phyloP scores from a whole-genome alignment of 2,797 vertebrate species.

The Emys orbicularis region DNA sequence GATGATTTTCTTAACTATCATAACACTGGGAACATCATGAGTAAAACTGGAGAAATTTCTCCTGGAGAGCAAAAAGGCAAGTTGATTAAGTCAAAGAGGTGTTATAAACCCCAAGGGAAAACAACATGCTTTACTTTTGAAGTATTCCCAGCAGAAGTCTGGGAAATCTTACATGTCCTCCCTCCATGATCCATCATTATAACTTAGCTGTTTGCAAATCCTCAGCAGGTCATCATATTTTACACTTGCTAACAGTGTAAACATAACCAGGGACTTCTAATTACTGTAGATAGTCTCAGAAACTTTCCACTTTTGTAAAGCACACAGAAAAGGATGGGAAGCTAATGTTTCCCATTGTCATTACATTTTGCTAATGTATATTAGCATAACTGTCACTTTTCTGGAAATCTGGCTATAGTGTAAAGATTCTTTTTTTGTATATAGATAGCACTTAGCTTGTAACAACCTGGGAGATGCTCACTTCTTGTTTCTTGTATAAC shows the following conservation, averaged over 20 bases:
- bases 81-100: constrained; percentile 81
- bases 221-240: constrained; percentile 79
- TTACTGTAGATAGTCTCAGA: constrained; percentile 77
- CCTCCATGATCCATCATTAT: constrained; percentile 76
- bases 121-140: constrained; percentile 76
- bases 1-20: constrained; percentile 55
- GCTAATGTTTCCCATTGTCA: constrained; percentile 29
- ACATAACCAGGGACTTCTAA: constrained; percentile 78
- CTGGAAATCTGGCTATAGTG: constrained; percentile 46
- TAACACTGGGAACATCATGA: constrained; percentile 50
- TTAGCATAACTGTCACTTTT: constrained; percentile 70
- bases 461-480: constrained; percentile 51
- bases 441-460: constrained; percentile 25
- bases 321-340: constrained; percentile 55
- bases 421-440: constrained; percentile 64
- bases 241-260: constrained; percentile 80
- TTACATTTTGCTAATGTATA: constrained; percentile 52
- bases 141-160: constrained; percentile 79
- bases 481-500: constrained; percentile 57
- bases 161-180: constrained; percentile 74
- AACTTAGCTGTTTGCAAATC: constrained; percentile 77
- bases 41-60: constrained; percentile 75
- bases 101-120: constrained; percentile 76
- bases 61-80: constrained; percentile 76
- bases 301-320: constrained; percentile 66